Percentiles rank a stretch among this genome's conserved stretches.
Evolutionary conservation across 1,140 invertebrate genomes (phyloP).

Genomic region (Hestina assimilis): DNA sequence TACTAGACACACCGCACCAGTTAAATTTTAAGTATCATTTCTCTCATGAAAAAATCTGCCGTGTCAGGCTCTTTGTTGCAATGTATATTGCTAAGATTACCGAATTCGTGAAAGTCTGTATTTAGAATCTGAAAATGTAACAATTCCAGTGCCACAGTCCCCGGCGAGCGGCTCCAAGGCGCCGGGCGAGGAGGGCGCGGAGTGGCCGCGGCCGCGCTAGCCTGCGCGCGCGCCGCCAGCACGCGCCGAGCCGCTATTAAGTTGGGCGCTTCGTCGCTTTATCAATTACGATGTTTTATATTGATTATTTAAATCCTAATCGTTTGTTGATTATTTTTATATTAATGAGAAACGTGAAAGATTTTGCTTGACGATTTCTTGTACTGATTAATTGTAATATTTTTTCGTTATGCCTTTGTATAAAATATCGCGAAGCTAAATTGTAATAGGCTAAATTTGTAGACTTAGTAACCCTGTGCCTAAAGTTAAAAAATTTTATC

Average conservation of each 20-base stretch:
- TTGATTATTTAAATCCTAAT: constrained; percentile 26
- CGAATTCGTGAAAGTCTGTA: too few relatives aligned
- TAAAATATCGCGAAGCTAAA: neutral
- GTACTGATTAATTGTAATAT: constrained; percentile 1
- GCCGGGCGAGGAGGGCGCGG: constrained; percentile 13
- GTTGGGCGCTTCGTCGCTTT: constrained; percentile 53
- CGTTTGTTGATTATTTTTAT: neutral
- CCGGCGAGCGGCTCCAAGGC: constrained; percentile 17
- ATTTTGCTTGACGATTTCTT: constrained; percentile 7
- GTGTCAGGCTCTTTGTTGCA: too few relatives aligned
- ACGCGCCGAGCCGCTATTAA: constrained; percentile 53
- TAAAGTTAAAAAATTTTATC: constrained; percentile 29
- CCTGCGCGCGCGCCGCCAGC: neutral
- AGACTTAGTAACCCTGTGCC: constrained; percentile 24
- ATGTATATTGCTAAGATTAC: too few relatives aligned
- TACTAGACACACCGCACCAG: too few relatives aligned
- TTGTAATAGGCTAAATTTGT: neutral
- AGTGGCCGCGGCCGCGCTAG: constrained; percentile 20
- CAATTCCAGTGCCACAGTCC: constrained; percentile 36
- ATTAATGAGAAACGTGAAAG: neutral
- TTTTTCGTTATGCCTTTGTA: neutral
- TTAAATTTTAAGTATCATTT: too few relatives aligned
- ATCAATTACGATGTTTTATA: constrained; percentile 5
- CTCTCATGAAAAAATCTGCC: too few relatives aligned
- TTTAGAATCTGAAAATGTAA: neutral